Evolutionary conservation across 1,140 invertebrate genomes (phyloP).

Genomic region (Bactericera cockerelli): DNA sequence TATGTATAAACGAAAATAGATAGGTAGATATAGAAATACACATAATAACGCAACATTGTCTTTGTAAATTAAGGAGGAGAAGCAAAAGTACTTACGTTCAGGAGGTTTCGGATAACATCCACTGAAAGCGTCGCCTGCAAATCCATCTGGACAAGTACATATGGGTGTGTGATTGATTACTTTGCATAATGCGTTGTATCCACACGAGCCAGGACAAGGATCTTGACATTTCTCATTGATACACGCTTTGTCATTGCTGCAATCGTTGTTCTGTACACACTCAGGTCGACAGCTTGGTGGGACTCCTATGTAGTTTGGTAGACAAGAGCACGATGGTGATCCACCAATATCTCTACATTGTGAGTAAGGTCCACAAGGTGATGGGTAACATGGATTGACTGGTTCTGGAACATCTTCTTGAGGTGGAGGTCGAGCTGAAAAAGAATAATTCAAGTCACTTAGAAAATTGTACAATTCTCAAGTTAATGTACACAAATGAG

Average conservation of each 20-base stretch:
- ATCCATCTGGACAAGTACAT: conserved; percentile 51
- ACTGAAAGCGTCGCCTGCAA: conserved; percentile 49
- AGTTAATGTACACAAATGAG: too few relatives aligned
- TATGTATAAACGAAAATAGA: too few relatives aligned
- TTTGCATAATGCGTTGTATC: conserved; percentile 53
- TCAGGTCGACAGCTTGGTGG: conserved; percentile 58
- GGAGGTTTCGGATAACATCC: conserved; percentile 34
- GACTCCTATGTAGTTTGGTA: conserved; percentile 54
- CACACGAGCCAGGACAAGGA: conserved; percentile 55
- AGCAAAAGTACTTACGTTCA: not conserved
- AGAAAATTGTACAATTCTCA: too few relatives aligned
- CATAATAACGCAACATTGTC: too few relatives aligned
- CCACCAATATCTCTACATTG: conserved; percentile 47
- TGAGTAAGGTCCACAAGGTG: conserved; percentile 57
- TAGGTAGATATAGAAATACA: too few relatives aligned
- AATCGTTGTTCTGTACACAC: conserved; percentile 52
- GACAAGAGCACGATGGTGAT: conserved; percentile 52
- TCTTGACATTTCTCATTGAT: conserved; percentile 51
- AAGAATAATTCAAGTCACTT: not conserved
- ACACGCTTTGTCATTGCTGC: conserved; percentile 49
- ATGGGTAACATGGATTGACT: conserved; percentile 44
- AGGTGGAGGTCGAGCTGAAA: conserved; percentile 14
- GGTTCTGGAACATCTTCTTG: conserved; percentile 26
- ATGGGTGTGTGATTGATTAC: conserved; percentile 52
- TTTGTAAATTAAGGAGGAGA: too few relatives aligned